Percentiles rank a stretch among this genome's conserved stretches.
Conservation (phyloP, 2,797 vertebrate genomes). For the Enteromius treurensis region DNA sequence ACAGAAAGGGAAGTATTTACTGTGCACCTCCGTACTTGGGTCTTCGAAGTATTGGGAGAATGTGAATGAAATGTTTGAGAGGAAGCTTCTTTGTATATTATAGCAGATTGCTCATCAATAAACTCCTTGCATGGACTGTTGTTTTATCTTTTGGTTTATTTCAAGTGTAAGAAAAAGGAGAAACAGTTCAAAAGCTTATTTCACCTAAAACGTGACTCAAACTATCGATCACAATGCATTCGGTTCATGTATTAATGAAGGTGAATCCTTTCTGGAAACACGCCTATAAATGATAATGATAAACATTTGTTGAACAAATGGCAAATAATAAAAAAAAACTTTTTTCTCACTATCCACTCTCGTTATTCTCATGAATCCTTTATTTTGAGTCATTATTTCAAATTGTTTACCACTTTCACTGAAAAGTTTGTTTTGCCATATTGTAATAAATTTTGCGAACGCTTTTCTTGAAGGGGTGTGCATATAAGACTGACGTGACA, state of each 20-base stretch:
- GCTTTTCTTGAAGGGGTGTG: no score
- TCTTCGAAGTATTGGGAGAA: constrained; percentile 70
- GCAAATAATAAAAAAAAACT: not conserved
- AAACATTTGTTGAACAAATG: constrained; percentile 36
- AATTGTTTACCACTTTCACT: not conserved
- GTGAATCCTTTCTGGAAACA: not conserved
- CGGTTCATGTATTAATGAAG: not conserved
- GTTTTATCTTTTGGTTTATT: constrained; percentile 47
- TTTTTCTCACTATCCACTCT: not conserved
- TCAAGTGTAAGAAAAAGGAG: not conserved
- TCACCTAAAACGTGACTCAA: not conserved
- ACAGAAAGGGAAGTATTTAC: constrained; percentile 74
- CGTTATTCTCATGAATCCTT: not conserved
- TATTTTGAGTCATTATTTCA: constrained; percentile 15
- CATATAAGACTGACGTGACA: no score
- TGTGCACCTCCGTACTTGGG: constrained; percentile 73
- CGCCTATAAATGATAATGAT: not conserved
- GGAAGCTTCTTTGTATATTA: constrained; percentile 77
- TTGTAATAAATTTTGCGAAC: not conserved
- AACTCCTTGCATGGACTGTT: constrained; percentile 81
- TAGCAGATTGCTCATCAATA: constrained; percentile 81
- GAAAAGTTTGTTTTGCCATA: not conserved
- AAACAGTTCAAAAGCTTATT: not conserved
- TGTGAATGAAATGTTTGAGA: constrained; percentile 71
- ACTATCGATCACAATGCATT: not conserved